Evolutionary conservation across 1,140 invertebrate species (phyloP).

Genomic region (Brachionus rotundiformis): DNA sequence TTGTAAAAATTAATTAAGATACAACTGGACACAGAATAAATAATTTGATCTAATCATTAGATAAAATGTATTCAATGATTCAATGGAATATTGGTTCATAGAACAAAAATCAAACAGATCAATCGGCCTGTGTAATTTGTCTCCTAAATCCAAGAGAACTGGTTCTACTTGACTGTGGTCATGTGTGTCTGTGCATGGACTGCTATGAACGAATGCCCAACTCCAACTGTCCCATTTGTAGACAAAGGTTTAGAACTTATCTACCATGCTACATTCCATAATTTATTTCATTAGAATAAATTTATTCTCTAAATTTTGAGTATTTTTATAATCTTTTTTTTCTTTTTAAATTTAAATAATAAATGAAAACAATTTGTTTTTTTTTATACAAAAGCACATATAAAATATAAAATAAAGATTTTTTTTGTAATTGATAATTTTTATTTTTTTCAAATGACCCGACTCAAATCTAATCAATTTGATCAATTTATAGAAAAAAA

Average conservation of each 20-base stretch:
- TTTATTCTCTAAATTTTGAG: neutral
- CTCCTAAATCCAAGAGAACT: constrained; percentile 46
- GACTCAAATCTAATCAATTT: neutral
- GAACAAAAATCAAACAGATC: neutral
- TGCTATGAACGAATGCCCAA: constrained; percentile 47
- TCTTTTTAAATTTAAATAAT: neutral
- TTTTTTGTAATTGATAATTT: neutral
- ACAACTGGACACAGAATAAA: no score
- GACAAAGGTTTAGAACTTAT: constrained; percentile 48
- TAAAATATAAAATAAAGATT: neutral
- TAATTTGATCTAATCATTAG: no score
- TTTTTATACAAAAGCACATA: neutral
- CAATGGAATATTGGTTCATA: no score
- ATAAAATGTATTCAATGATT: no score
- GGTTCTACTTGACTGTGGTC: constrained; percentile 41
- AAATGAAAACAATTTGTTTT: constrained; percentile 10
- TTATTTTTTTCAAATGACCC: neutral
- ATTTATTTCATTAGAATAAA: neutral
- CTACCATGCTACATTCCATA: constrained; percentile 46
- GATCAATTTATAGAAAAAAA: no score
- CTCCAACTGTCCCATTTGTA: constrained; percentile 42
- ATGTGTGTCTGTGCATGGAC: constrained; percentile 51
- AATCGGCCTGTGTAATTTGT: constrained; percentile 35
- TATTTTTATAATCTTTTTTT: neutral
- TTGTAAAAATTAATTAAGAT: no score